These are phyloP conservation scores for Falco cherrug DNA, from an alignment of 2,797 vertebrate species.

Conservation along the genomic window DNA sequence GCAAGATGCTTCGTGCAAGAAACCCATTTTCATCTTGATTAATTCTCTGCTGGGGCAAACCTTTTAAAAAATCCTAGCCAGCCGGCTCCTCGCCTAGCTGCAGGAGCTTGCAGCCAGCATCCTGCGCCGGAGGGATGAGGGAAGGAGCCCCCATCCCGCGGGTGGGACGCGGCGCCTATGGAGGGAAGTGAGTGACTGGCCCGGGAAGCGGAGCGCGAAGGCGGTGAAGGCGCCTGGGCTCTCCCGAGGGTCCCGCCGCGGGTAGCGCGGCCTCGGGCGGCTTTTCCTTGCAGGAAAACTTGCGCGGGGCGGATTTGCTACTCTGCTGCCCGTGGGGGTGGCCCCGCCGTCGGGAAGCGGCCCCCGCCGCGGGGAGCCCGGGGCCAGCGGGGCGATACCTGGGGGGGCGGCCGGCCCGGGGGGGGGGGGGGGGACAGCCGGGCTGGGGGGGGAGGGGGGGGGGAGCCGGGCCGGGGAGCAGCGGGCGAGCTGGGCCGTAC, in stretches of 20 bases:
- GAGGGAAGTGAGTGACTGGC: neutral
- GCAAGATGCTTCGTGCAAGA: slow-evolving; percentile 11
- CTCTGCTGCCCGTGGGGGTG: neutral
- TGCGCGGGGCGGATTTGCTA: neutral
- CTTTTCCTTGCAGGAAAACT: neutral
- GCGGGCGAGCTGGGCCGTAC: neutral
- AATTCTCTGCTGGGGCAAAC: neutral
- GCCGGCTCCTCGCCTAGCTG: neutral
- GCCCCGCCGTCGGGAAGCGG: neutral
- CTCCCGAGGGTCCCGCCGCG: neutral
- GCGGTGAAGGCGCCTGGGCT: neutral
- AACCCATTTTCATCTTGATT: neutral
- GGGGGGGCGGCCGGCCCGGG: too few relatives aligned
- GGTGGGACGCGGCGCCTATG: fast-evolving
- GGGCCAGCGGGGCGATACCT: too few relatives aligned
- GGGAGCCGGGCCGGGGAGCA: neutral
- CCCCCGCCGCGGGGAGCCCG: neutral
- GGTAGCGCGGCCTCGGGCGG: neutral
- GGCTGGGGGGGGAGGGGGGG: neutral
- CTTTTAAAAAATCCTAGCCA: neutral
- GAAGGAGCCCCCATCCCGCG: neutral
- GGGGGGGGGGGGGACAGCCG: neutral
- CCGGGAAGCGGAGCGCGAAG: neutral
- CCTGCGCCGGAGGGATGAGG: neutral
- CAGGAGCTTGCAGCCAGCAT: neutral